These are phyloP conservation scores for Philotrypesis tridentata DNA, from an alignment of 1,140 invertebrate species.

Conservation along the genomic window DNA sequence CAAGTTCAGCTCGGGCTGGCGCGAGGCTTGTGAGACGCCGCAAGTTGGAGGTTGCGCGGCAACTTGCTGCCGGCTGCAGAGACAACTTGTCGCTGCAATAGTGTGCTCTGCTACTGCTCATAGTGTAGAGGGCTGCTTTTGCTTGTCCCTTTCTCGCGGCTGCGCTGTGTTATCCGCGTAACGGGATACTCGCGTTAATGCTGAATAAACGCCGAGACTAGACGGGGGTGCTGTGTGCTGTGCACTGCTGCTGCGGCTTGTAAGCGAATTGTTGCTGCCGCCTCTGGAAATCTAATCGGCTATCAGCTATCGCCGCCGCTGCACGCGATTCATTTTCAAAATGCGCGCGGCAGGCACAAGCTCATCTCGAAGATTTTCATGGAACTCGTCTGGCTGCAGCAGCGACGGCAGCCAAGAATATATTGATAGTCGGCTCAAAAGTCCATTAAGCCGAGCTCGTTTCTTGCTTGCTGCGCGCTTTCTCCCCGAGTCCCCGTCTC, in stretches of 20 bases:
- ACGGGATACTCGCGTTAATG: slow-evolving; percentile 1
- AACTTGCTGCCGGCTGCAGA: neutral
- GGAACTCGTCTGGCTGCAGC: neutral
- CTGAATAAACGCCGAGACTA: neutral
- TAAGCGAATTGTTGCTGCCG: neutral
- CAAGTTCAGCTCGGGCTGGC: slow-evolving; percentile 14
- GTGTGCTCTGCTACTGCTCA: neutral
- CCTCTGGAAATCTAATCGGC: neutral
- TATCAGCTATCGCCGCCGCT: no score
- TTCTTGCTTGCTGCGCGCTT: slow-evolving; percentile 51
- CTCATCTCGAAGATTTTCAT: neutral
- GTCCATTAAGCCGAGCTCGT: slow-evolving; percentile 68
- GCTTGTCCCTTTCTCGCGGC: neutral
- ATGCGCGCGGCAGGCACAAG: no score
- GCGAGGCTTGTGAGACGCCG: neutral
- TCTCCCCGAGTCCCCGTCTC: no score
- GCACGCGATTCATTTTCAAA: no score
- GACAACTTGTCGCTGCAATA: neutral
- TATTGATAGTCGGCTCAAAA: slow-evolving; percentile 75
- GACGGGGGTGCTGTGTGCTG: neutral
- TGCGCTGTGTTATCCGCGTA: neutral
- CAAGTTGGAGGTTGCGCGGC: neutral
- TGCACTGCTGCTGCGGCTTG: neutral
- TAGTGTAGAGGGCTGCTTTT: neutral
- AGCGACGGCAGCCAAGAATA: slow-evolving; percentile 56